phyloP scores from a whole-genome alignment of 1,140 invertebrate species.

The Calephelis virginiensis region DNA sequence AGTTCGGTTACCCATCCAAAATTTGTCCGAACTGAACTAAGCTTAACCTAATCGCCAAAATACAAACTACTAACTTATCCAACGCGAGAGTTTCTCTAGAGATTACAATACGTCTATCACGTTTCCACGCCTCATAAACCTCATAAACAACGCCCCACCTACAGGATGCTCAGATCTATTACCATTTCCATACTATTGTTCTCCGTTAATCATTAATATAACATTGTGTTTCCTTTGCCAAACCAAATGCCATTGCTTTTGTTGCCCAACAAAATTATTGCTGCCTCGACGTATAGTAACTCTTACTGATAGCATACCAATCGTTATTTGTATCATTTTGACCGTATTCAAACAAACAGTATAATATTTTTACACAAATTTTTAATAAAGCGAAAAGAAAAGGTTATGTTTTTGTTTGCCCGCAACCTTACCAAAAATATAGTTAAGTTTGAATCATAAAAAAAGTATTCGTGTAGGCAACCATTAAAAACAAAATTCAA shows the following conservation, averaged over 20 bases:
- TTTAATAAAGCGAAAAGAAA: too few relatives aligned
- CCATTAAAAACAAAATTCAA: too few relatives aligned
- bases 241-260: slow-evolving; percentile 6
- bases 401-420: too few relatives aligned
- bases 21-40: too few relatives aligned
- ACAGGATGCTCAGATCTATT: slow-evolving; percentile 16
- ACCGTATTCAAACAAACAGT: too few relatives aligned
- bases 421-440: too few relatives aligned
- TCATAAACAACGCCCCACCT: slow-evolving; percentile 11
- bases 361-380: not conserved
- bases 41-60: too few relatives aligned
- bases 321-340: not conserved
- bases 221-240: slow-evolving; percentile 15
- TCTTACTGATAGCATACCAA: not conserved
- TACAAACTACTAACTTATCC: not conserved
- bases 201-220: slow-evolving; percentile 9
- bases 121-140: slow-evolving; percentile 13
- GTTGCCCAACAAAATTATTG: slow-evolving; percentile 11
- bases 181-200: slow-evolving; percentile 13
- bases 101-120: slow-evolving; percentile 14
- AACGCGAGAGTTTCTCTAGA: not conserved
- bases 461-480: too few relatives aligned
- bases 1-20: too few relatives aligned
- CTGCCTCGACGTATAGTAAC: not conserved
- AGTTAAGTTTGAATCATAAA: too few relatives aligned